phyloP scores from a whole-genome alignment of 2,888 invertebrate species.

The Diploptera punctata region DNA sequence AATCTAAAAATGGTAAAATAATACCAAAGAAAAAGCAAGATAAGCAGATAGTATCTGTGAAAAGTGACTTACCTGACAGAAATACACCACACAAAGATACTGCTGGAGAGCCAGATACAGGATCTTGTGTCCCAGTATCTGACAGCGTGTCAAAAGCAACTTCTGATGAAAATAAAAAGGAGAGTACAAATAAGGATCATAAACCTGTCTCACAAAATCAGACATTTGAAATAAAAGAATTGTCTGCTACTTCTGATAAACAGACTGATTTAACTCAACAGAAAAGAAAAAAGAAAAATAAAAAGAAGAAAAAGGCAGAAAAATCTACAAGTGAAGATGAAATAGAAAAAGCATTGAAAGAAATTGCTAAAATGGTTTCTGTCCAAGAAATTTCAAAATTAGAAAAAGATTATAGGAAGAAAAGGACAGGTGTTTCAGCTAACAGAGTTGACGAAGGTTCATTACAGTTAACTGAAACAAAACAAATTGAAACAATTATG shows the following conservation, averaged over 20 bases:
- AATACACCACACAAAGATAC: conserved; percentile 13
- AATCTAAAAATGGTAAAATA: conserved; percentile 9
- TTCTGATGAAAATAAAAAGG: conserved; percentile 22
- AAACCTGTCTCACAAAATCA: conserved; percentile 33
- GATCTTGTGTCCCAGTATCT: too few species aligned
- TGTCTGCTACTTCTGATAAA: background rate
- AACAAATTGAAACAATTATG: background rate
- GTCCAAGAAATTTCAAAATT: conserved; percentile 14
- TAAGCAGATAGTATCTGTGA: background rate
- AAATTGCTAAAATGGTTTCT: conserved; percentile 54
- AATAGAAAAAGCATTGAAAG: conserved; percentile 58
- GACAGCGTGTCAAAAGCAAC: conserved; percentile 19
- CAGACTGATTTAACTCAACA: conserved; percentile 5
- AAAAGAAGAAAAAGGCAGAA: conserved; percentile 18
- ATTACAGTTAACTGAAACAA: background rate
- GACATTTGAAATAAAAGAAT: background rate
- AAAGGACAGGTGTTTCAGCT: background rate
- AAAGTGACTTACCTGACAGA: conserved; percentile 2
- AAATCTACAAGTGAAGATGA: conserved; percentile 51
- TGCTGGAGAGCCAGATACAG: conserved; percentile 26
- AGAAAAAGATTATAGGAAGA: conserved; percentile 13
- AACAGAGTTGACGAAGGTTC: too few species aligned
- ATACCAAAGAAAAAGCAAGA: conserved; percentile 27
- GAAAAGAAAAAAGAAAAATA: conserved; percentile 36
- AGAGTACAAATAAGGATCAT: too few species aligned